phyloP scores from a whole-genome alignment of 2,888 invertebrate genomes.

The Agrotis clavis region DNA sequence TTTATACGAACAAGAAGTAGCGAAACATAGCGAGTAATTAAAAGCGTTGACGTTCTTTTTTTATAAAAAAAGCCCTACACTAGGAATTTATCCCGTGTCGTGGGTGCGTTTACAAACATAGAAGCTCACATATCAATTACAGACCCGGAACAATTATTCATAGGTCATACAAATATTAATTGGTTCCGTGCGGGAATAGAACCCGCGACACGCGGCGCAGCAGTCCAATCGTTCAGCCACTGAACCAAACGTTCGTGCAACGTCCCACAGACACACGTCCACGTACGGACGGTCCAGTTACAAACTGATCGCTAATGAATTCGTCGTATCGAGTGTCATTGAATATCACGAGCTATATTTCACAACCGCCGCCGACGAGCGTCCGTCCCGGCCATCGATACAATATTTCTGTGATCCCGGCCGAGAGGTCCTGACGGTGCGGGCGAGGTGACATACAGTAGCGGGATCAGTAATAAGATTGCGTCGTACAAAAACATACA shows the following conservation, averaged over 20 bases:
- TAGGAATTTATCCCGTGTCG: no score
- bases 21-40: neutral
- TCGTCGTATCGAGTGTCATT: constrained; percentile 14
- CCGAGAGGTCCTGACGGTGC: neutral
- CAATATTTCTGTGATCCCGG: no score
- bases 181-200: no score
- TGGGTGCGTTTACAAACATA: no score
- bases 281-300: neutral
- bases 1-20: neutral
- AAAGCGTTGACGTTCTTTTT: neutral
- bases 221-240: no score
- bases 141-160: no score
- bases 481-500: neutral
- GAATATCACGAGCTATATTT: constrained; percentile 36
- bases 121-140: no score
- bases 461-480: neutral
- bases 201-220: no score
- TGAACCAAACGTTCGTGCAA: no score
- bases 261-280: neutral
- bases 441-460: neutral
- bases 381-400: neutral
- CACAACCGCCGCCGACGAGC: constrained; percentile 15
- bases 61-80: no score
- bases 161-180: no score
- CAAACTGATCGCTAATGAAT: constrained; percentile 37